A percentile compares a stretch with the other conserved stretches of the same genome.
These are phyloP conservation scores for Carpatolechia fugitivella DNA, from an alignment of 2,888 invertebrate species.

Conservation along the genomic window DNA sequence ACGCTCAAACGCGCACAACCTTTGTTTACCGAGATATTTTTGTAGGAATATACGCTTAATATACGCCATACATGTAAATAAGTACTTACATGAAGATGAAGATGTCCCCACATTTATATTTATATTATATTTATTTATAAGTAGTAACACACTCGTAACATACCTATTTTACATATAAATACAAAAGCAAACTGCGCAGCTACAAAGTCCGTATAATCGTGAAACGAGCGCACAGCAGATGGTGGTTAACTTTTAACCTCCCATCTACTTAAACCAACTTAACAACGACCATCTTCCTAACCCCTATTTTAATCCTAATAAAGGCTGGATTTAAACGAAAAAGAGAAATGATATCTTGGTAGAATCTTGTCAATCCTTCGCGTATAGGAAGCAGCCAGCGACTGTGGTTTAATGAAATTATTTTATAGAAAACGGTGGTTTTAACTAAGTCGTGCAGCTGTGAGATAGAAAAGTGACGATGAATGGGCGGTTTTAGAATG, in stretches of 20 bases:
- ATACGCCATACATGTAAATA: too few species aligned
- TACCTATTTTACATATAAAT: too few species aligned
- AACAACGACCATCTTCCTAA: not conserved
- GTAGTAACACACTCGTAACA: too few species aligned
- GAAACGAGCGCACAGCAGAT: constrained; percentile 39
- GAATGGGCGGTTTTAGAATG: not conserved
- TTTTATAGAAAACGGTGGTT: constrained; percentile 43
- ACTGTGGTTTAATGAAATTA: constrained; percentile 56
- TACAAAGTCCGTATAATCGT: constrained; percentile 30
- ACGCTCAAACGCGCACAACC: too few species aligned
- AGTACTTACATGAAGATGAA: too few species aligned
- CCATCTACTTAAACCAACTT: constrained; percentile 23
- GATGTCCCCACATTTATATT: too few species aligned
- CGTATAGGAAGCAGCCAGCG: constrained; percentile 42
- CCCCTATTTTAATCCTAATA: constrained; percentile 7
- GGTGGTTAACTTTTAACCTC: constrained; percentile 58
- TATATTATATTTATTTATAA: too few species aligned
- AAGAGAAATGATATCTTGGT: constrained; percentile 1
- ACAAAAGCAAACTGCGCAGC: constrained; percentile 14
- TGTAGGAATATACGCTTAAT: too few species aligned
- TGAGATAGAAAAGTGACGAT: constrained; percentile 14
- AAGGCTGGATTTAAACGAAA: constrained; percentile 5
- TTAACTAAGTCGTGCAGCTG: constrained; percentile 31
- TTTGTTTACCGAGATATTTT: too few species aligned
- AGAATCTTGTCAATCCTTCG: constrained; percentile 42